A percentile compares a stretch with the other conserved stretches of the same genome.
phyloP scores from a whole-genome alignment of 1,140 invertebrate species.

The Dreissena rostriformis region DNA sequence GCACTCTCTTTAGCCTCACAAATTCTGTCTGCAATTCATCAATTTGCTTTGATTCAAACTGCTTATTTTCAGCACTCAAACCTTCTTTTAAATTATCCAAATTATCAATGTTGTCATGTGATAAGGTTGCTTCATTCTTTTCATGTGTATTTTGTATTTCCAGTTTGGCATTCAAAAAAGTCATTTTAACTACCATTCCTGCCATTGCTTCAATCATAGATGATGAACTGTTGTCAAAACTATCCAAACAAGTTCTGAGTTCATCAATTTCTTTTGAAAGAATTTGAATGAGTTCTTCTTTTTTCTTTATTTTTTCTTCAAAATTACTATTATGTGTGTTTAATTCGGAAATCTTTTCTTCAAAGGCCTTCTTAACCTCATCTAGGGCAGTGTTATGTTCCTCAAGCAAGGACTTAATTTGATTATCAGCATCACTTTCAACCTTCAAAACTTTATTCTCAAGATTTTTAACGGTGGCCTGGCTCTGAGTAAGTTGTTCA shows the following conservation, averaged over 20 bases:
- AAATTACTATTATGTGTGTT: too few relatives aligned
- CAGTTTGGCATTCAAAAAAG: background rate
- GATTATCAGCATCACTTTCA: too few relatives aligned
- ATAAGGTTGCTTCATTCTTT: background rate
- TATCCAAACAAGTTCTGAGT: background rate
- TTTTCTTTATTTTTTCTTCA: background rate
- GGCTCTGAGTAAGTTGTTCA: background rate
- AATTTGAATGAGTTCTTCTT: background rate
- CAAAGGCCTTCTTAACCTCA: background rate
- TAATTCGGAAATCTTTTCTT: background rate
- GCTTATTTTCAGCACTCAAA: conserved; percentile 38
- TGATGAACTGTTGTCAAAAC: background rate
- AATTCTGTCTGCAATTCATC: too few relatives aligned
- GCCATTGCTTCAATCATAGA: too few relatives aligned
- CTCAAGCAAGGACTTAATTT: too few relatives aligned
- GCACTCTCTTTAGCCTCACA: too few relatives aligned
- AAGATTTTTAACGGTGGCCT: too few relatives aligned
- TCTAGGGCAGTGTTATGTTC: background rate
- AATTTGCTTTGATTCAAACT: conserved; percentile 5
- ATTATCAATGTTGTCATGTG: conserved; percentile 26
- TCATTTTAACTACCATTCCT: too few relatives aligned
- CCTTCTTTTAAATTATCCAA: conserved; percentile 29
- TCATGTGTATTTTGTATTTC: background rate
- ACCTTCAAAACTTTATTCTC: too few relatives aligned
- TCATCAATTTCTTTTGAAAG: background rate